Evolutionary conservation across 2,113 vertebrate species (phyloP).

Genomic region (Pollachius pollachius): DNA sequence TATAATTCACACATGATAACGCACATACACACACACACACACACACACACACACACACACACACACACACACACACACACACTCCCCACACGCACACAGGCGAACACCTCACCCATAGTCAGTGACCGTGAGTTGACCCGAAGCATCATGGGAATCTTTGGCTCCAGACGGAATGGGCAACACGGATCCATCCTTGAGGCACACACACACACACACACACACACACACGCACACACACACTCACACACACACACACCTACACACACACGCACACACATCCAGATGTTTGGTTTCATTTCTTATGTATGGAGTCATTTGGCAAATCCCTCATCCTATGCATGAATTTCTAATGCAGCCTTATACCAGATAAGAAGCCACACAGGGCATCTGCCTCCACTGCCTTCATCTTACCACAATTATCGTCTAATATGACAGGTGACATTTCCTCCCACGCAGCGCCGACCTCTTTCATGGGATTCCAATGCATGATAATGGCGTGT

Average conservation of each 20-base stretch:
- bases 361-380: slow-evolving; percentile 39
- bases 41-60: too few species aligned
- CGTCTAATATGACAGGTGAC: slow-evolving; percentile 64
- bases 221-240: not conserved
- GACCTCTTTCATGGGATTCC: slow-evolving; percentile 35
- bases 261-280: slow-evolving; percentile 6
- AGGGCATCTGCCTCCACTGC: slow-evolving; percentile 27
- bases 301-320: slow-evolving; percentile 20
- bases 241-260: slow-evolving; percentile 1
- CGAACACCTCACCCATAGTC: slow-evolving; percentile 15
- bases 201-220: slow-evolving; percentile 9
- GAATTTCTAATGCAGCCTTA: slow-evolving; percentile 30
- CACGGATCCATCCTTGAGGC: slow-evolving; percentile 21
- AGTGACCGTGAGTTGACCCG: slow-evolving; percentile 37
- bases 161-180: slow-evolving; percentile 34
- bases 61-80: not conserved
- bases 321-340: slow-evolving; percentile 25
- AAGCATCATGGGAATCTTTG: slow-evolving; percentile 24
- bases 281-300: slow-evolving; percentile 19
- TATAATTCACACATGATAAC: not conserved
- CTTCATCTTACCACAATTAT: slow-evolving; percentile 49
- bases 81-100: slow-evolving; percentile 1
- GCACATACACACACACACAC: too few species aligned
- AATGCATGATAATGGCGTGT: slow-evolving; percentile 42
- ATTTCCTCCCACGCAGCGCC: slow-evolving; percentile 39